Conservation (phyloP, 2,113 vertebrate genomes). For the Collichthys lucidus region DNA sequence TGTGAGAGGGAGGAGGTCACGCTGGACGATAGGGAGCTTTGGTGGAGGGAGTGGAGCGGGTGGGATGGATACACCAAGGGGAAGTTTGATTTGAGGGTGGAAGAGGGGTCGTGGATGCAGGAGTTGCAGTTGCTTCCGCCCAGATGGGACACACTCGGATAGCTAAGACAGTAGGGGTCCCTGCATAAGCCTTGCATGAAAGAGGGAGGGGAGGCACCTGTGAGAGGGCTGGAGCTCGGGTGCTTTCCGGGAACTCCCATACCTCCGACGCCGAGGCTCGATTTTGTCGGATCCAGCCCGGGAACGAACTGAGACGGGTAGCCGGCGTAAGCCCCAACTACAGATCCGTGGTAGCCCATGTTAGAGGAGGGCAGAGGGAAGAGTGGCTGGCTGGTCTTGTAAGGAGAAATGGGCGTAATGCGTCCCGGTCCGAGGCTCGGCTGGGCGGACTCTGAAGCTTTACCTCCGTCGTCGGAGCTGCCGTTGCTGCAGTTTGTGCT, state of each 20-base stretch:
- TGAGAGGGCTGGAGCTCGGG: conserved; percentile 94
- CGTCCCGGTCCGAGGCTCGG: conserved; percentile 85
- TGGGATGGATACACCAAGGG: conserved; percentile 93
- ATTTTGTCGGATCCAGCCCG: conserved; percentile 91
- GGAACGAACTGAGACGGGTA: conserved; percentile 94
- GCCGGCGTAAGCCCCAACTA: conserved; percentile 92
- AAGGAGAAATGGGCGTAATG: conserved; percentile 92
- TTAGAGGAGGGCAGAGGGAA: conserved; percentile 91
- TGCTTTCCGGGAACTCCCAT: conserved; percentile 91
- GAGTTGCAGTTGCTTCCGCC: conserved; percentile 92
- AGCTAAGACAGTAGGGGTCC: conserved; percentile 96
- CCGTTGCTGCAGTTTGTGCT: conserved; percentile 83
- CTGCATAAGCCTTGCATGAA: conserved; percentile 97
- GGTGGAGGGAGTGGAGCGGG: conserved; percentile 92
- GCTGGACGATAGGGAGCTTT: conserved; percentile 87
- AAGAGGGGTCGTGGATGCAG: conserved; percentile 91
- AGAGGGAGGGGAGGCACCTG: conserved; percentile 93
- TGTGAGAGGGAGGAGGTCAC: conserved; percentile 90
- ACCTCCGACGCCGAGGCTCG: conserved; percentile 87
- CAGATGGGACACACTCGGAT: conserved; percentile 91
- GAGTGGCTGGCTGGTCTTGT: conserved; percentile 92
- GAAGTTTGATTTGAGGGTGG: conserved; percentile 90
- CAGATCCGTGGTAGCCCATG: conserved; percentile 95
- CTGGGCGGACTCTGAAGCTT: conserved; percentile 83
- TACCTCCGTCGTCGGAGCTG: conserved; percentile 82